Conservation (phyloP, 2,888 invertebrate genomes). For the Cybosia mesomella region DNA sequence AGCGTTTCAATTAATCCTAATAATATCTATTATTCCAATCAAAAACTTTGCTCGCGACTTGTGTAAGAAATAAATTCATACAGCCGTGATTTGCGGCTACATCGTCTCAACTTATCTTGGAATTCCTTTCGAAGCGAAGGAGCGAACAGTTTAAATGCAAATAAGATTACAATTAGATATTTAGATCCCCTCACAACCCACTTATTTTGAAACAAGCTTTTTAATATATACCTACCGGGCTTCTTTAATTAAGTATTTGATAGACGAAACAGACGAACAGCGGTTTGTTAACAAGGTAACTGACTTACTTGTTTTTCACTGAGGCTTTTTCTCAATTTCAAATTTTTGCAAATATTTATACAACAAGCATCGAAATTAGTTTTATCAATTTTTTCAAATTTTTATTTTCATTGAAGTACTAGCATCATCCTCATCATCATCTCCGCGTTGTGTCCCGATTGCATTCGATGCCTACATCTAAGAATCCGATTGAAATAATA, state of each 20-base stretch:
- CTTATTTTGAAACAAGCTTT: conserved; percentile 65
- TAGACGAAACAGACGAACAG: conserved; percentile 44
- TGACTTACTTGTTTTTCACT: conserved; percentile 7
- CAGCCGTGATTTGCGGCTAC: conserved; percentile 50
- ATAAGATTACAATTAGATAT: conserved; percentile 75
- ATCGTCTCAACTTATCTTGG: conserved; percentile 54
- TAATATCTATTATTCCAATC: conserved; percentile 51
- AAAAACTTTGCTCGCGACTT: conserved; percentile 45
- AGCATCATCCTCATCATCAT: too few relatives aligned
- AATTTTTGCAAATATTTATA: not conserved
- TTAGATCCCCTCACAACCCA: conserved; percentile 65
- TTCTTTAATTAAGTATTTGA: conserved; percentile 62
- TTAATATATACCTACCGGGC: conserved; percentile 61
- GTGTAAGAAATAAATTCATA: conserved; percentile 54
- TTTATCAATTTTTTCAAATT: not conserved
- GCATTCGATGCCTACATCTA: too few relatives aligned
- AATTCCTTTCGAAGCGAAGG: conserved; percentile 55
- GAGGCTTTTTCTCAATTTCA: conserved; percentile 7
- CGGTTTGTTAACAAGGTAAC: conserved; percentile 32
- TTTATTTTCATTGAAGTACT: not conserved
- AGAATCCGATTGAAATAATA: too few relatives aligned
- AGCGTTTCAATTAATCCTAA: conserved; percentile 40
- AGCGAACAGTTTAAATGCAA: conserved; percentile 71
- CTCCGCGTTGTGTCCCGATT: too few relatives aligned
- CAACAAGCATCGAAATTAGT: not conserved